phyloP scores from a whole-genome alignment of 2,113 vertebrate species.

The Malurus cyaneus region DNA sequence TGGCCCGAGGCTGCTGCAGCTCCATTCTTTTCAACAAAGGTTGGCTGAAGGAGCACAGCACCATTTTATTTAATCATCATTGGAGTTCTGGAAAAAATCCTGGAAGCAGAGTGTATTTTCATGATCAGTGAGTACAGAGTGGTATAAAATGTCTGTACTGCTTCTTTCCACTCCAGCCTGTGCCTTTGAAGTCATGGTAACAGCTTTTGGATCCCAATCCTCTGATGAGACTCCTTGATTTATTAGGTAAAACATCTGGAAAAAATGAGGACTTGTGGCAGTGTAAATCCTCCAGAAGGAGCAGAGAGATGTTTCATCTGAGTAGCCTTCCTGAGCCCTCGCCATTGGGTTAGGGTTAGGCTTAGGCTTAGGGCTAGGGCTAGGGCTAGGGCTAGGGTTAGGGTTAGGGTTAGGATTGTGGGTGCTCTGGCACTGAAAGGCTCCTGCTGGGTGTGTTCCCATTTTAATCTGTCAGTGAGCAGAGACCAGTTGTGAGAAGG shows the following conservation, averaged over 20 bases:
- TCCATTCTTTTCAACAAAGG: background rate
- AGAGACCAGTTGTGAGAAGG: background rate
- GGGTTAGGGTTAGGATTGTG: background rate
- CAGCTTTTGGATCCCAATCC: slow-evolving; percentile 52
- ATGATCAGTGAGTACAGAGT: background rate
- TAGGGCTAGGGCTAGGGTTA: too few relatives aligned
- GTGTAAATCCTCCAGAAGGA: slow-evolving; percentile 50
- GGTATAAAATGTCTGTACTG: slow-evolving; percentile 26
- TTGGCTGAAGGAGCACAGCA: background rate
- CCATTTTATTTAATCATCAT: background rate
- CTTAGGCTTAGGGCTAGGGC: too few relatives aligned
- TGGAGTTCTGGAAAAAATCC: background rate
- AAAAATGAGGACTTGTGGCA: slow-evolving; percentile 64
- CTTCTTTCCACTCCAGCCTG: slow-evolving; percentile 34
- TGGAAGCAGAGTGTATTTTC: background rate
- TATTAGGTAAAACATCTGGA: slow-evolving; percentile 73
- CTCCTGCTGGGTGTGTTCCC: background rate
- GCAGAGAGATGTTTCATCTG: background rate
- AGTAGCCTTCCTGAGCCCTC: slow-evolving; percentile 10
- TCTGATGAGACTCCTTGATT: slow-evolving; percentile 64
- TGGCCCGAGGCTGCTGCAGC: background rate
- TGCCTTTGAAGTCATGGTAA: slow-evolving; percentile 66
- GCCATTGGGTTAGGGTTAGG: background rate
- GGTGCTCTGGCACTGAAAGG: background rate
- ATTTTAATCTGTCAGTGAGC: background rate